Base-by-base conservation (phyloP, 1,140 invertebrate species). In the Drosophila seguyi region DNA sequence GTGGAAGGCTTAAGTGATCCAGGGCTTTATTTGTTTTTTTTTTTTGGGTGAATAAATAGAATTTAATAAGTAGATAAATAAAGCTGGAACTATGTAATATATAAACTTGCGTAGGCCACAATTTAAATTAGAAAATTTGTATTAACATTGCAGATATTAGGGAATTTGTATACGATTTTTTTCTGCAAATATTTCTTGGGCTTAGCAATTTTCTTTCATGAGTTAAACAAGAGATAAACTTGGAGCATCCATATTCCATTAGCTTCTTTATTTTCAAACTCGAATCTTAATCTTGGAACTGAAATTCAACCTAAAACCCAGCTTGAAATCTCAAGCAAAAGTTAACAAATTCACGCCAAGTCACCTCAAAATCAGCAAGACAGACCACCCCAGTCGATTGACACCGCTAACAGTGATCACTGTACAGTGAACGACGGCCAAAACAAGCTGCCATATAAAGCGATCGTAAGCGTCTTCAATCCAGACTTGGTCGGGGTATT, bases 331-430 rank as follows among this genome's bases (percentile, higher is more conserved):
- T 31, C 47, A 47, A 84, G 75, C 72, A 80, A 79, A 91, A 91
- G 81, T 90, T 92, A 78, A 92, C 90, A 92, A 92, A 90, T 92
- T 92, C 86, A 92, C 90, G 90, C 90, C 86, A 87, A 87, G 86
- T 87, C 90, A 92, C 83, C 78, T 90, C 62, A 75, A 85, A 90
- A 88, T 88, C 85, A 90, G 84, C 85, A 77, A 72, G 48, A 78
- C 76, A 69, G 90, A 85, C 90, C 85, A 90, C 90, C 90, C 82
- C 80, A 87, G 81, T 61, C 58, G 69, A 83, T 67, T 78, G 67
- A 48, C 73, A 75, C 50, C 41, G 52, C 42, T 52, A 72, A 41
- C 65, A 44, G 56, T 60, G 41, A 52, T 55, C 61, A 62, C 78
- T 53, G 65, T 56, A 57, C 58, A 52, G 58, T 53, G 47, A 55